Conservation (phyloP, 2,888 invertebrate genomes). For the Acleris sparsana region DNA sequence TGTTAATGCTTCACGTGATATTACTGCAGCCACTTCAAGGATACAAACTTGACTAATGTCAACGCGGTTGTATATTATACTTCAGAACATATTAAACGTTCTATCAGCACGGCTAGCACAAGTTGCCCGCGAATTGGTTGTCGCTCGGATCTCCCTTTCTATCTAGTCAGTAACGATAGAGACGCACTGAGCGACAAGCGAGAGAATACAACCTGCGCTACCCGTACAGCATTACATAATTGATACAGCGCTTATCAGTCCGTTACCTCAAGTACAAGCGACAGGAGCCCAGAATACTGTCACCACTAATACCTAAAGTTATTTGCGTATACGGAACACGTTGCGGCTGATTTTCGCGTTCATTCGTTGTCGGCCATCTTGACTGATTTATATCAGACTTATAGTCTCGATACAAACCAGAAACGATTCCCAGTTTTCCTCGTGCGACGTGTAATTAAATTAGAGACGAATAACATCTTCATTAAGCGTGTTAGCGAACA, state of each 20-base stretch:
- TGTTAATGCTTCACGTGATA: conserved; percentile 38
- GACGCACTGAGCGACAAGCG: too few relatives aligned
- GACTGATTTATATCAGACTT: conserved; percentile 48
- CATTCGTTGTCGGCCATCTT: conserved; percentile 42
- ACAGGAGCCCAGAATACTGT: conserved; percentile 6
- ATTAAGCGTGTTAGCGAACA: conserved; percentile 28
- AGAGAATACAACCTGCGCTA: too few relatives aligned
- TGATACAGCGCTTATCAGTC: too few relatives aligned
- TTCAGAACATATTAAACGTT: too few relatives aligned
- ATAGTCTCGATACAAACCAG: conserved; percentile 46
- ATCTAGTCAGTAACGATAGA: too few relatives aligned
- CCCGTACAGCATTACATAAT: too few relatives aligned
- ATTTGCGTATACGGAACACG: conserved; percentile 20
- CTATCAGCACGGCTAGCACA: too few relatives aligned
- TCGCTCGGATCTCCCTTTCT: too few relatives aligned
- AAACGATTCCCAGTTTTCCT: conserved; percentile 26
- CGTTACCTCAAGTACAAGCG: neutral
- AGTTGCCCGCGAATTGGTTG: too few relatives aligned
- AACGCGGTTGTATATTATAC: too few relatives aligned
- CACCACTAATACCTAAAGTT: conserved; percentile 15
- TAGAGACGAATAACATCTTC: conserved; percentile 5
- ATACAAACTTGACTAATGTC: too few relatives aligned
- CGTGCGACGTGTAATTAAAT: conserved; percentile 17
- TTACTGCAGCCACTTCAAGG: conserved; percentile 20
- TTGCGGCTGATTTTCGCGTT: conserved; percentile 19